phyloP scores from a whole-genome alignment of 2,113 vertebrate species.

The Cisticola juncidis region DNA sequence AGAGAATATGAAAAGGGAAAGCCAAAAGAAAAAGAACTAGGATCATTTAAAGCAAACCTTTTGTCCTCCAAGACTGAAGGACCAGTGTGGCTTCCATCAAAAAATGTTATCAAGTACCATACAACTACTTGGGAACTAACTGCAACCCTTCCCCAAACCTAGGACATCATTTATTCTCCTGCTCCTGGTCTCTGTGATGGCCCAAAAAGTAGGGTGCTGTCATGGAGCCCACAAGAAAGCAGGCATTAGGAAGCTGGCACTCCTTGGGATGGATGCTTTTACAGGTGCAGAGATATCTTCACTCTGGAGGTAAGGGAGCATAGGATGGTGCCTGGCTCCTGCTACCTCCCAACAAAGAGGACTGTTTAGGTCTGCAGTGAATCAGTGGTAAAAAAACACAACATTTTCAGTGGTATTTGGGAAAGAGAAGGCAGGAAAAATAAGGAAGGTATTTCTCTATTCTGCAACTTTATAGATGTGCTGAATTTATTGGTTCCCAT shows the following conservation, averaged over 20 bases:
- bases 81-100: background rate
- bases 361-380: fast-evolving
- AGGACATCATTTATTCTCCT: background rate
- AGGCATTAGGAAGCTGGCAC: background rate
- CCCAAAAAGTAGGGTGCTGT: background rate
- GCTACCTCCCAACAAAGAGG: background rate
- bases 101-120: background rate
- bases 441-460: background rate
- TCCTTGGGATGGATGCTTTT: background rate
- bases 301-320: background rate
- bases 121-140: background rate
- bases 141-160: background rate
- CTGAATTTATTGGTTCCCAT: constrained; percentile 41
- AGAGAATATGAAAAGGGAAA: background rate
- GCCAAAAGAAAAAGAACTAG: background rate
- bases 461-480: constrained; percentile 34
- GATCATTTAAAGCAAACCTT: background rate
- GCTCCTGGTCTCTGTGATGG: background rate
- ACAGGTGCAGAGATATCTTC: background rate
- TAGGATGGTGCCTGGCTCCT: background rate
- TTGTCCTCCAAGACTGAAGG: background rate
- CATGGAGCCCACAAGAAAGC: background rate
- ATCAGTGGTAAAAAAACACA: background rate
- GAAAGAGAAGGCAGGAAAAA: background rate
- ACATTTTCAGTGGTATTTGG: background rate